Evolutionary conservation across 2,113 vertebrate genomes (phyloP), one percentile per base, ranked within the genome.

Genomic region (Centropus unirufus): DNA sequence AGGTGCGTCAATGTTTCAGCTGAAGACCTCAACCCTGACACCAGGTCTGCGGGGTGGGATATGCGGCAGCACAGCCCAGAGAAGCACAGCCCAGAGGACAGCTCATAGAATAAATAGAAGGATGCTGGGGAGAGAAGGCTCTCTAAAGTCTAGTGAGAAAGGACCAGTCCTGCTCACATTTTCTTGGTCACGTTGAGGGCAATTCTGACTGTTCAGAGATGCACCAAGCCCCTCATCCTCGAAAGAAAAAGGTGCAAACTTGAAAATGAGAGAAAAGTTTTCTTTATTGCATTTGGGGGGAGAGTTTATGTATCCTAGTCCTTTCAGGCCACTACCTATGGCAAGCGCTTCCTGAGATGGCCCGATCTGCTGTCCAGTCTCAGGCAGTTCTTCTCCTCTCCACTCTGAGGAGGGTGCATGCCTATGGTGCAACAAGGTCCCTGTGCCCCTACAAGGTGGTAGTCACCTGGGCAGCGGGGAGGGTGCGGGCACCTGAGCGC

Each of bases 91-190:
- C 12, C 70, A 34, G 63, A 66, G 55, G 49, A 66, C 78, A 46
- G 21, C 55, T 22, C 61, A 24, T 73, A 18, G 49, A 70, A 6
- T 24, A 29, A 70, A 6, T 24, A 29, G 70, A 58, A 87, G 36
- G 78, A 64, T 87, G 64, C 62, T 84, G 61, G 51, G 54, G 64
- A 61, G 22, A 24, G 61, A 47, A 74, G 27, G 36, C 55, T 52
- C 36, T 17, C 44, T 77, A 87, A 79, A 96, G 66, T 73, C 30
- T 44, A 23, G 13, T 14, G 20, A 88, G 73, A 68, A 89, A 90
- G 36, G 13, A 75, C 26, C 32, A 15, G 82, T 42, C 13, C 61
- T 68, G 17, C 46, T 14, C 68, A 47, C 26, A 4, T 46, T 73
- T 51, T 21, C 19, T 55, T 32, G 29, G 44, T 21, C 3, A 3